These are phyloP conservation scores for Psilanteris sp. DNA, from an alignment of 1,140 invertebrate species.

Conservation along the genomic window DNA sequence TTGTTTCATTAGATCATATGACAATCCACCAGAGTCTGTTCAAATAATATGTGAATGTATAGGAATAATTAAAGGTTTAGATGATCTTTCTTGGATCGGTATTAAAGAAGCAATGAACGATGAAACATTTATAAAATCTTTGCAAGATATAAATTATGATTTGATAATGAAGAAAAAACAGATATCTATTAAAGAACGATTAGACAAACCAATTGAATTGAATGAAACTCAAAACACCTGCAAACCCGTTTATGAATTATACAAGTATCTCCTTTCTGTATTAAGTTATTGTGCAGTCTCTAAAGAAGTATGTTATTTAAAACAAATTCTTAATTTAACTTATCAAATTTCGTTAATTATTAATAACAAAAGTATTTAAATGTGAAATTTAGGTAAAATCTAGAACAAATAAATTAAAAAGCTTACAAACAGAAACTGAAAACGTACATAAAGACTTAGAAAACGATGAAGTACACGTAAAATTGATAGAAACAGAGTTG, in stretches of 20 bases:
- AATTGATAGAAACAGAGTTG: slow-evolving; percentile 22
- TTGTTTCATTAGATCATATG: slow-evolving; percentile 90
- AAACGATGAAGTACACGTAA: slow-evolving; percentile 1
- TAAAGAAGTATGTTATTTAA: slow-evolving; percentile 89
- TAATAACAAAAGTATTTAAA: too few species aligned
- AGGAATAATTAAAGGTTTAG: slow-evolving; percentile 88
- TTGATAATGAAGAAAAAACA: slow-evolving; percentile 87
- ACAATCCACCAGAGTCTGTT: slow-evolving; percentile 92
- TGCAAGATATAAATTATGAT: slow-evolving; percentile 93
- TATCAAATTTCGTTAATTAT: too few species aligned
- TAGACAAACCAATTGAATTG: slow-evolving; percentile 85
- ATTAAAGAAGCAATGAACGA: slow-evolving; percentile 94
- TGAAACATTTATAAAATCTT: slow-evolving; percentile 87
- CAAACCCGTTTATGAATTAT: slow-evolving; percentile 89
- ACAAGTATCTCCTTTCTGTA: slow-evolving; percentile 92
- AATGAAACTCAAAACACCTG: slow-evolving; percentile 88
- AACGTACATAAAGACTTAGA: slow-evolving; percentile 14
- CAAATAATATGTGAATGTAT: slow-evolving; percentile 93
- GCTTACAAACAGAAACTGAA: slow-evolving; percentile 23
- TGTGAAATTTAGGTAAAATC: slow-evolving; percentile 22
- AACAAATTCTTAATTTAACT: too few species aligned
- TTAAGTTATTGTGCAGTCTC: slow-evolving; percentile 91
- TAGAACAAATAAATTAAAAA: slow-evolving; percentile 26
- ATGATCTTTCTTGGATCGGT: slow-evolving; percentile 93
- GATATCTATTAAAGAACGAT: slow-evolving; percentile 84